These are phyloP conservation scores for Ectropis grisescens DNA, from an alignment of 1,140 invertebrate genomes.

Conservation along the genomic window DNA sequence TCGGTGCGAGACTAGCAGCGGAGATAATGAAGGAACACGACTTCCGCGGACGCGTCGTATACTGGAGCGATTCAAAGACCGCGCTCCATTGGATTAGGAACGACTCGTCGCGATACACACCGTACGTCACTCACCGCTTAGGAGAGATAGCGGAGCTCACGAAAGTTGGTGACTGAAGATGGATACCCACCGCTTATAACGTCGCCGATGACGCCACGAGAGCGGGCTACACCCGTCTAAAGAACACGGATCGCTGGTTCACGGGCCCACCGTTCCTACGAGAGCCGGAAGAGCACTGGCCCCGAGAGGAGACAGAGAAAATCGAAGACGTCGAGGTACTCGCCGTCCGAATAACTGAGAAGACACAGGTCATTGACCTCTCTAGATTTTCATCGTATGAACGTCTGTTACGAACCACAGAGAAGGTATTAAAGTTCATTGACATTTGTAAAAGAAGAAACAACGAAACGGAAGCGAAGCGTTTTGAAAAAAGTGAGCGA, in stretches of 20 bases:
- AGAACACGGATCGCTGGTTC: not conserved
- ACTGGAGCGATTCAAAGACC: slow-evolving; percentile 41
- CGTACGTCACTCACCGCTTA: slow-evolving; percentile 44
- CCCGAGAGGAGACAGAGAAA: not conserved
- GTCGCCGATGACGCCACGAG: slow-evolving; percentile 25
- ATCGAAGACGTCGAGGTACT: not conserved
- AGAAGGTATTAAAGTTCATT: not conserved
- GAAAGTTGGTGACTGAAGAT: slow-evolving; percentile 14
- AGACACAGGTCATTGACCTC: not conserved
- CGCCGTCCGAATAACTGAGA: not conserved
- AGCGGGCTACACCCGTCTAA: not conserved
- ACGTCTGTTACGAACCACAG: not conserved
- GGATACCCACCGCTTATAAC: slow-evolving; percentile 21
- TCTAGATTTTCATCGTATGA: not conserved
- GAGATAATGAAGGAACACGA: slow-evolving; percentile 6
- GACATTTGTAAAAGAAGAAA: not conserved
- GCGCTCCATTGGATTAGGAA: slow-evolving; percentile 32
- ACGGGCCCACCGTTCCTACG: not conserved
- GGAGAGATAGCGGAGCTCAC: slow-evolving; percentile 36
- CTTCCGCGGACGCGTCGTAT: slow-evolving; percentile 1
- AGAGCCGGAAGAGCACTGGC: not conserved
- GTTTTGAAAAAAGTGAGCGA: not conserved
- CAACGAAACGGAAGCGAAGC: not conserved
- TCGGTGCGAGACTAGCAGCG: not conserved
- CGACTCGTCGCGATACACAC: slow-evolving; percentile 19